These are phyloP conservation scores for Jordanella pulchra DNA, from an alignment of 2,797 vertebrate genomes.

Conservation along the genomic window DNA sequence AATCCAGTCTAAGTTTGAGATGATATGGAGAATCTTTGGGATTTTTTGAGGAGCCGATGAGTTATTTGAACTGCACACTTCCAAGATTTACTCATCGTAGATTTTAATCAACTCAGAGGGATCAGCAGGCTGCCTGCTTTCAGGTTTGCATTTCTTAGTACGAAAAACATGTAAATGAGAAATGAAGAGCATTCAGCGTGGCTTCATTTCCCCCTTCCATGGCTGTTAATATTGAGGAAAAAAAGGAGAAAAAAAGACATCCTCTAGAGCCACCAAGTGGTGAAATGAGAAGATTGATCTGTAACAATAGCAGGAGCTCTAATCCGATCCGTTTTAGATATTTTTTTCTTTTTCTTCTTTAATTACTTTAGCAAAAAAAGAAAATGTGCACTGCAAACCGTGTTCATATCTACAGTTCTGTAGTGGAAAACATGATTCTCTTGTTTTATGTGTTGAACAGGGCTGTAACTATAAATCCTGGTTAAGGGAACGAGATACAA, in stretches of 20 bases:
- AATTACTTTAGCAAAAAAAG: no score
- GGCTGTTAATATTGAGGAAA: neutral
- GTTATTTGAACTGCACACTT: neutral
- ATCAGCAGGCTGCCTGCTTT: no score
- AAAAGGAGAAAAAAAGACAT: constrained; percentile 4
- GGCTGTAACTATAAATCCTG: no score
- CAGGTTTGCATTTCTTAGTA: neutral
- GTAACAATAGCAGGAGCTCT: neutral
- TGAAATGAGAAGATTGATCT: constrained; percentile 6
- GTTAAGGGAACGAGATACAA: no score
- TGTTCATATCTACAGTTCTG: no score
- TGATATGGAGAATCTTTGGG: neutral
- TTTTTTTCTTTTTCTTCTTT: no score
- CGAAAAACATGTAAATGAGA: neutral
- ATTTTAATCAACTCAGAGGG: neutral
- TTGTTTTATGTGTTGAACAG: no score
- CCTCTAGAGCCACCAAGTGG: constrained; percentile 30
- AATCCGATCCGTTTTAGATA: no score
- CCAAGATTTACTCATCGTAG: neutral
- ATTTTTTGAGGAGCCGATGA: neutral
- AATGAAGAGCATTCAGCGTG: no score
- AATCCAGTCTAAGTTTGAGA: neutral
- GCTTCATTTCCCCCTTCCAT: neutral
- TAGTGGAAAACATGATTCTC: no score
- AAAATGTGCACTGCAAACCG: no score